These are phyloP conservation scores for Pantelozetes paolii DNA, from an alignment of 2,888 invertebrate genomes.

Conservation along the genomic window DNA sequence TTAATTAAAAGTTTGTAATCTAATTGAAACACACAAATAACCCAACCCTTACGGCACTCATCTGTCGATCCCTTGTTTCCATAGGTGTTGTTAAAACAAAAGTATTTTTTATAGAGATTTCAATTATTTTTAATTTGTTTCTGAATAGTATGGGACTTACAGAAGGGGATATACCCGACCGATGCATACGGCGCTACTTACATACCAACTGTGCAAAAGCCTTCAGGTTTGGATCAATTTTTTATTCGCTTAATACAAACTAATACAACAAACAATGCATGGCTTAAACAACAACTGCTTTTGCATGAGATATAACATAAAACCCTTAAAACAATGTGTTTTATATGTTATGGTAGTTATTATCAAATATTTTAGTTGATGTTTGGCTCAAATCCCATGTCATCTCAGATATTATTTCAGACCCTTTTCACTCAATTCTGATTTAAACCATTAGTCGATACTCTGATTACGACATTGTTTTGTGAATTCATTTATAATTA, in stretches of 20 bases:
- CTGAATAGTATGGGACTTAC: slow-evolving; percentile 59
- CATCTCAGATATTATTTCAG: too few relatives aligned
- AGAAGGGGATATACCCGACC: slow-evolving; percentile 68
- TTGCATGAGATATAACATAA: slow-evolving; percentile 16
- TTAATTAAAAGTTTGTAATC: slow-evolving; percentile 3
- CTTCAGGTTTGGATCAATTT: slow-evolving; percentile 61
- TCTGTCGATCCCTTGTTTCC: neutral
- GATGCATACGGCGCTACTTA: slow-evolving; percentile 68
- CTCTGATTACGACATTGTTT: too few relatives aligned
- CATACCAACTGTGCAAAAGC: slow-evolving; percentile 66
- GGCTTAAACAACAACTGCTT: slow-evolving; percentile 15
- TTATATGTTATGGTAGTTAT: neutral
- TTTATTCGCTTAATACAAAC: slow-evolving; percentile 1
- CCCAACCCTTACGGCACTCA: neutral
- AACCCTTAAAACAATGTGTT: neutral
- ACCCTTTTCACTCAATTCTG: too few relatives aligned
- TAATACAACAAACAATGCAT: slow-evolving; percentile 30
- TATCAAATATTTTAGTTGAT: too few relatives aligned
- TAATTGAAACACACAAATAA: neutral
- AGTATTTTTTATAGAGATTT: neutral
- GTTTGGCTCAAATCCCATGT: too few relatives aligned
- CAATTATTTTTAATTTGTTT: neutral
- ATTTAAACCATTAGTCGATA: too few relatives aligned
- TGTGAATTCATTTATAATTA: too few relatives aligned
- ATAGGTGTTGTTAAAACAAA: neutral